Percentiles rank a stretch among this genome's conserved stretches.
Evolutionary conservation across 2,888 invertebrate species (phyloP).

Genomic region (Deilephila elpenor): DNA sequence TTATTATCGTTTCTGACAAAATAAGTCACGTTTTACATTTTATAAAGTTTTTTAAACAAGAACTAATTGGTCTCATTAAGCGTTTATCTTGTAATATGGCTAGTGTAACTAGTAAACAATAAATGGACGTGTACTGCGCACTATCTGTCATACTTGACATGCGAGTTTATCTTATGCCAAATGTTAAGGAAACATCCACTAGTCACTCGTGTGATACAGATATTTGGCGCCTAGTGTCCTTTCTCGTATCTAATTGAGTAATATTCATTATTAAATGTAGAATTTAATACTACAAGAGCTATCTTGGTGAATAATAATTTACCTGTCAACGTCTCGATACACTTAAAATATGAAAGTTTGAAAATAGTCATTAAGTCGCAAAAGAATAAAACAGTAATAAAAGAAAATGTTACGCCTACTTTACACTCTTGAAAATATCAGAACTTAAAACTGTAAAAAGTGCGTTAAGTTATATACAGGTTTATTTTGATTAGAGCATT

Average conservation of each 20-base stretch:
- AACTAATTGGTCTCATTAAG: background rate
- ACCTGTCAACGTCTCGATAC: too few relatives aligned
- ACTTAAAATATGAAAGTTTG: too few relatives aligned
- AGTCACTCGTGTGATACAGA: background rate
- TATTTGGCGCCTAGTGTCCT: background rate
- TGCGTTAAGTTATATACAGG: too few relatives aligned
- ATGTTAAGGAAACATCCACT: conserved; percentile 36
- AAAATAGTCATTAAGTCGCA: too few relatives aligned
- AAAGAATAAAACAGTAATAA: too few relatives aligned
- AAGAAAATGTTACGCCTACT: too few relatives aligned
- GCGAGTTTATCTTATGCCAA: conserved; percentile 35
- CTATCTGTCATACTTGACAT: conserved; percentile 29
- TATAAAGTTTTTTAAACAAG: background rate
- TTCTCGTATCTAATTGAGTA: background rate
- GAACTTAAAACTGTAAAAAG: too few relatives aligned
- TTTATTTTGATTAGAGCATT: too few relatives aligned
- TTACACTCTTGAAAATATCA: too few relatives aligned
- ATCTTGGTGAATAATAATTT: too few relatives aligned
- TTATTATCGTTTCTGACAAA: too few relatives aligned
- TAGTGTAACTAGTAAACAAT: background rate
- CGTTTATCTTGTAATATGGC: background rate
- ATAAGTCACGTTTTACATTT: background rate
- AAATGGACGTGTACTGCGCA: conserved; percentile 15
- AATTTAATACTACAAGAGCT: background rate
- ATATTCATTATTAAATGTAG: background rate